Evolutionary conservation across 2,888 invertebrate species (phyloP).

Genomic region (Tenthredo mesomela): DNA sequence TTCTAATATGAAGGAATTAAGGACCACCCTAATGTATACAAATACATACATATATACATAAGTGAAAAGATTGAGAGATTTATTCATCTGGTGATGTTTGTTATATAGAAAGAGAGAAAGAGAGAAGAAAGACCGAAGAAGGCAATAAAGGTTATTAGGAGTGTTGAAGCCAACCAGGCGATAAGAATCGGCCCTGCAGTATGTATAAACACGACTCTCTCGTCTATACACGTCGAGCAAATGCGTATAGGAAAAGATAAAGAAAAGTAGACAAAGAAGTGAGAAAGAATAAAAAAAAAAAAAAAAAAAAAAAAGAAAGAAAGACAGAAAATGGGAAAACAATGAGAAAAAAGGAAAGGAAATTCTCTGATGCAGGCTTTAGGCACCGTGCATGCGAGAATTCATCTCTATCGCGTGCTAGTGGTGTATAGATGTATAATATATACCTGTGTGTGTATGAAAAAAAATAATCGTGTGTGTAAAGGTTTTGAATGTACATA

Average conservation of each 20-base stretch:
- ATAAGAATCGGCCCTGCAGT: slow-evolving; percentile 37
- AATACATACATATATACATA: too few relatives aligned
- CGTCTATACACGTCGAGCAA: not conserved
- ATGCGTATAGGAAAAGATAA: slow-evolving; percentile 18
- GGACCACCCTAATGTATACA: too few relatives aligned
- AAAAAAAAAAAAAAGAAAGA: not conserved
- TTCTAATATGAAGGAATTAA: too few relatives aligned
- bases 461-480: too few relatives aligned
- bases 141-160: slow-evolving; percentile 44
- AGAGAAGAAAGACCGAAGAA: not conserved
- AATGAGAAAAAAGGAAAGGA: slow-evolving; percentile 1
- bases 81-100: not conserved
- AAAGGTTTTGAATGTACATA: not conserved
- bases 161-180: slow-evolving; percentile 23
- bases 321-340: not conserved
- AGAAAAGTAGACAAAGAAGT: slow-evolving; percentile 31
- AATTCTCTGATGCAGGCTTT: not conserved
- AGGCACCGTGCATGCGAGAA: too few relatives aligned
- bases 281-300: too few relatives aligned
- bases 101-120: not conserved
- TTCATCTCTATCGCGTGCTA: not conserved
- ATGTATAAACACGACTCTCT: slow-evolving; percentile 31
- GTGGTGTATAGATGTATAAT: not conserved
- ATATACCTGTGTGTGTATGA: not conserved
- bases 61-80: not conserved